These are phyloP conservation scores for Drosophila paranaensis DNA, from an alignment of 2,888 invertebrate species.

Conservation along the genomic window DNA sequence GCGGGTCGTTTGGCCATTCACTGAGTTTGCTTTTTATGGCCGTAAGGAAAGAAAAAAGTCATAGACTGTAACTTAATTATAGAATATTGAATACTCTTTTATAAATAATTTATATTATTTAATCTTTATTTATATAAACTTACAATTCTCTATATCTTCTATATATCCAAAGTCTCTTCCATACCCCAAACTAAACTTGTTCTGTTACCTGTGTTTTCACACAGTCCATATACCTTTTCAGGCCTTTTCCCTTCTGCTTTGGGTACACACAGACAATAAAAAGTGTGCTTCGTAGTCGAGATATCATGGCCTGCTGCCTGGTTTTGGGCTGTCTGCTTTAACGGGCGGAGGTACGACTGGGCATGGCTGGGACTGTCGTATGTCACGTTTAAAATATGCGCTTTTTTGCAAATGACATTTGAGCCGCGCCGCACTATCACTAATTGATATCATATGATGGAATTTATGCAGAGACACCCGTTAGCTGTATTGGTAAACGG, in stretches of 20 bases:
- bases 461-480: constrained; percentile 72
- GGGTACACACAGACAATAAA: constrained; percentile 31
- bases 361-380: constrained; percentile 40
- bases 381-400: constrained; percentile 76
- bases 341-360: constrained; percentile 12
- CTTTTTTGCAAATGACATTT: constrained; percentile 80
- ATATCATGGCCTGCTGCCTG: constrained; percentile 51
- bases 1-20: constrained; percentile 64
- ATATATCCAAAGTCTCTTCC: neutral
- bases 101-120: neutral
- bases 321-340: constrained; percentile 34
- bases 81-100: constrained; percentile 41
- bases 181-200: neutral
- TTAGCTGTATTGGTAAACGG: constrained; percentile 63
- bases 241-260: neutral
- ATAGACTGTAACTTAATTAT: neutral
- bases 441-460: constrained; percentile 79
- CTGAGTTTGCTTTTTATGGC: constrained; percentile 65
- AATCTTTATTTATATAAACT: neutral
- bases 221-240: constrained; percentile 5
- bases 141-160: neutral
- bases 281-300: constrained; percentile 43
- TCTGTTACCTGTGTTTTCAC: neutral
- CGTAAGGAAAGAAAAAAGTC: constrained; percentile 32
- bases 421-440: constrained; percentile 80